Base-by-base conservation (phyloP, 2,888 invertebrate species). In the Bellardia pandia region DNA sequence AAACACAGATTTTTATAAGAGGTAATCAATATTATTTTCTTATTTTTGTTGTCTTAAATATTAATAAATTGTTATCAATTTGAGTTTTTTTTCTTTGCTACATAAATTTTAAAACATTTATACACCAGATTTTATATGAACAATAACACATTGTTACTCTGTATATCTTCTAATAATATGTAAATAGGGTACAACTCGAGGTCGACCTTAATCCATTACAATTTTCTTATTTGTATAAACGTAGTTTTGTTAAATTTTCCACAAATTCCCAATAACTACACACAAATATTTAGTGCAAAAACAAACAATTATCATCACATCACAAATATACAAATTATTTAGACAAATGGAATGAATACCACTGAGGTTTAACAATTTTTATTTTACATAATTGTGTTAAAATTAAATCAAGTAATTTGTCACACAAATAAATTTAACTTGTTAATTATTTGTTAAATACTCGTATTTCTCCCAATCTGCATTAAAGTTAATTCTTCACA, bases 391-490 rank as follows among this genome's bases (percentile, higher is more conserved):
- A 40, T 33, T 64, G 51, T 66, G 53, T 23, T 69, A 58, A 78
- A 78, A 30, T 60, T 23, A 13, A 58, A 56, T 56, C 16, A 42
- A 56, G 0, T 56, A 37, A 58, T 48, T 60, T 71, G 40, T n/a
- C 42, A 23, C 7, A 64, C 42, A 71, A 62, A 72, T 37, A 30
- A 48, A 51, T n/a, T 69, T 40, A 69, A 11, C 66, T 30, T 72
- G 62, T 72, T 80, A 72, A 80, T 62, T 40, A 72, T 30, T 30
- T 79, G 62, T n/a, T 30, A 56, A 80, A 72, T 64, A 23, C 23
- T 23, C 23, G 23, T 23, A 53, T 62, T 72, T 72, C 16, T 13
- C n/a, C 53, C 14, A 80, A 80, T 80, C 56, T 56, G 45, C 42
- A 48, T 40, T 37, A 9, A 51, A 62, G 4, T 30, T 51, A 14